Conservation (phyloP, 1,140 invertebrate genomes). For the Zaprionus ornatus region DNA sequence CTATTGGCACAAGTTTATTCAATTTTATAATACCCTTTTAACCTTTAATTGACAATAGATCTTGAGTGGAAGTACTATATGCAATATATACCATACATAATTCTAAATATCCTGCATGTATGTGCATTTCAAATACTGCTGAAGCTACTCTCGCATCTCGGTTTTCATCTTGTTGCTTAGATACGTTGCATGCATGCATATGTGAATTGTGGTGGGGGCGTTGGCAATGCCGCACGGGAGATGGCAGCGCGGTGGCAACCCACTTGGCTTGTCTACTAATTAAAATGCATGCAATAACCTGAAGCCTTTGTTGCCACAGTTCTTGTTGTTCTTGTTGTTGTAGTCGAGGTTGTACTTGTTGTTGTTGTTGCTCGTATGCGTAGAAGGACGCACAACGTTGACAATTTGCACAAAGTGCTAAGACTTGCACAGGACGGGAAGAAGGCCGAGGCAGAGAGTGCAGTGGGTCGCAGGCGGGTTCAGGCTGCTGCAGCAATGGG, state of each 20-base stretch:
- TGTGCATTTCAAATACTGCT: not conserved
- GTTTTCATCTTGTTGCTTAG: slow-evolving; percentile 46
- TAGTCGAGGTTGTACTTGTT: slow-evolving; percentile 32
- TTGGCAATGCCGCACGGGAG: slow-evolving; percentile 10
- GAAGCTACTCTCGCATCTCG: slow-evolving; percentile 1
- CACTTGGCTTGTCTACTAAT: slow-evolving; percentile 82
- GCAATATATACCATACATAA: not conserved
- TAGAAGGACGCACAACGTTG: slow-evolving; percentile 72
- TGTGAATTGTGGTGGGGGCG: slow-evolving; percentile 10
- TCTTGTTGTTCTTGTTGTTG: slow-evolving; percentile 34
- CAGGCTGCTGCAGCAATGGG: not conserved
- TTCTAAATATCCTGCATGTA: not conserved
- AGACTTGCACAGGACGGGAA: slow-evolving; percentile 38
- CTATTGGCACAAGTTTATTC: no score
- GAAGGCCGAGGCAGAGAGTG: not conserved
- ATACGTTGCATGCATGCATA: slow-evolving; percentile 39
- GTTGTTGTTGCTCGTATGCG: slow-evolving; percentile 56
- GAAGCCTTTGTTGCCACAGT: slow-evolving; percentile 78
- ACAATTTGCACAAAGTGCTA: slow-evolving; percentile 78
- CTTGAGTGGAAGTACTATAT: not conserved
- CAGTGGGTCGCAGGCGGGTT: not conserved
- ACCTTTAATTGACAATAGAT: not conserved
- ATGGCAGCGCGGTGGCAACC: slow-evolving; percentile 55
- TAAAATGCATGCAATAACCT: slow-evolving; percentile 82
- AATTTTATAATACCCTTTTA: no score